Base-by-base conservation (phyloP, 2,113 vertebrate species). In the Cinclus cinclus region DNA sequence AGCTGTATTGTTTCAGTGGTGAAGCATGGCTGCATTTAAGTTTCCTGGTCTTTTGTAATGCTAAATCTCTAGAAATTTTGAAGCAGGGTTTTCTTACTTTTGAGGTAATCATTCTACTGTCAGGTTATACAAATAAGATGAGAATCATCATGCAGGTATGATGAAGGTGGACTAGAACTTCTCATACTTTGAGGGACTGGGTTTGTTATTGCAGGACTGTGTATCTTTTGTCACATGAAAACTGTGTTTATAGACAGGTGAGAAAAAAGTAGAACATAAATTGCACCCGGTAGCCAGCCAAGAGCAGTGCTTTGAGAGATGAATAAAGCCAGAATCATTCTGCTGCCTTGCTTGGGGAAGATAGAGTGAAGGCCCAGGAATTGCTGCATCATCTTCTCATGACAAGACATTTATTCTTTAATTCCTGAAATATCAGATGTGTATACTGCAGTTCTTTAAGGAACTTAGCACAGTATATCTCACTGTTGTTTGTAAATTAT, bases 261-360 rank as follows among this genome's bases (percentile, higher is more conserved):
- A 58, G 13, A 64, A 64, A 82, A 58, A 82, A 53, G 28, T 13
- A 58, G 35, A 65, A 25, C 4, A 24, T 58, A 39, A 88, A 70
- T 41, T 46, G 7, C 9, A 47, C 4, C 15, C 0, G 0, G 20
- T 19, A 73, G 30, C 15, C n/a, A 53, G 21, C 23, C 65, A 77
- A 41, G 47, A 82, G 7, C 12, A 47, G 15, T 64, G 33, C 11
- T 88, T 85, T 0, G 1, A 62, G n/a, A 8, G 56, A 5, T 35
- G 6, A 44, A 6, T 74, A 70, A 50, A 12, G 46, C 53, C 23
- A 83, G 25, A 17, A 42, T 44, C 1, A 11, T 81, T 71, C 50
- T 83, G 5, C 31, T 81, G 8, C 35, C 18, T 67, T 83, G 6
- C 21, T 42, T 46, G 31, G 21, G 31, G 35, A 74, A 58, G n/a